Percentiles rank a stretch among this genome's conserved stretches.
Conservation (phyloP, 2,888 invertebrate species). For the Nymphalis urticae region DNA sequence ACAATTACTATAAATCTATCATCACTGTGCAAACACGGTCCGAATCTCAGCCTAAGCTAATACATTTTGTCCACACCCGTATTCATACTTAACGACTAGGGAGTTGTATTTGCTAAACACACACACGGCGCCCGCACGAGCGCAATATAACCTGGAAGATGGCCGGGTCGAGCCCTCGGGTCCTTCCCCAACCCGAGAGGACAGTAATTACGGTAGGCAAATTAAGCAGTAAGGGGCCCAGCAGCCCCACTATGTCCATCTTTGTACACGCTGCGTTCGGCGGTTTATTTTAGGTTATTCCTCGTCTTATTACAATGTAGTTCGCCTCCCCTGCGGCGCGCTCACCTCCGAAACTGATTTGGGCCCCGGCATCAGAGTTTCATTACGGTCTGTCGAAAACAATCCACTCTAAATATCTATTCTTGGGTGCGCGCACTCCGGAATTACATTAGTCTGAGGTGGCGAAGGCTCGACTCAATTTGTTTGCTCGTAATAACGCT, state of each 20-base stretch:
- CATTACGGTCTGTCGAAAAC: slow-evolving; percentile 83
- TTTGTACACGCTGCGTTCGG: slow-evolving; percentile 61
- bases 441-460: slow-evolving; percentile 82
- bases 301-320: slow-evolving; percentile 80
- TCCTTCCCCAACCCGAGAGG: slow-evolving; percentile 77
- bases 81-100: slow-evolving; percentile 80
- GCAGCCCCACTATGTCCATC: slow-evolving; percentile 72
- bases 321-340: slow-evolving; percentile 77
- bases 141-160: slow-evolving; percentile 80
- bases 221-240: slow-evolving; percentile 81
- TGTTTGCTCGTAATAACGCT: slow-evolving; percentile 80
- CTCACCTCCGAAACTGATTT: slow-evolving; percentile 79
- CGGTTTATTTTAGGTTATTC: slow-evolving; percentile 81
- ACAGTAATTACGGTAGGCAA: slow-evolving; percentile 83
- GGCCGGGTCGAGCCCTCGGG: slow-evolving; percentile 74
- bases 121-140: slow-evolving; percentile 78
- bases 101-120: slow-evolving; percentile 79
- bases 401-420: slow-evolving; percentile 82
- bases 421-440: slow-evolving; percentile 79
- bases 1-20: slow-evolving; percentile 83
- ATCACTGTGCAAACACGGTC: slow-evolving; percentile 79
- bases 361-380: slow-evolving; percentile 79
- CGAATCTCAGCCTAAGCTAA: slow-evolving; percentile 82
- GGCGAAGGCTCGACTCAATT: slow-evolving; percentile 82
- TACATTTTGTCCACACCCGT: slow-evolving; percentile 82